Evolutionary conservation across 2,113 vertebrate genomes (phyloP).

Genomic region (Sorex fumeus): DNA sequence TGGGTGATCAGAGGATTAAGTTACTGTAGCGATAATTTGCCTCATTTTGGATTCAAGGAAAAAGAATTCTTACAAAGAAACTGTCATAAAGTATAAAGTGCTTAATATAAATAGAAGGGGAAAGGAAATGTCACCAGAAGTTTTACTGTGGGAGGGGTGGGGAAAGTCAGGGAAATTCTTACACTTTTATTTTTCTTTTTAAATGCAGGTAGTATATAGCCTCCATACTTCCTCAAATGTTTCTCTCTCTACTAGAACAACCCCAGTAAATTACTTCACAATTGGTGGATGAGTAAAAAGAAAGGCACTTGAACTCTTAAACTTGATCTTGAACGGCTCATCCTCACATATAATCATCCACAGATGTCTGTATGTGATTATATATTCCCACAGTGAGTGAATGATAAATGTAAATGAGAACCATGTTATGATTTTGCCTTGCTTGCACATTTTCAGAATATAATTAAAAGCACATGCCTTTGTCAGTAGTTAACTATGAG

Average conservation of each 20-base stretch:
- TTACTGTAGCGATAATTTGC: constrained; percentile 34
- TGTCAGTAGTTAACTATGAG: constrained; percentile 32
- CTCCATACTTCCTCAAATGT: constrained; percentile 55
- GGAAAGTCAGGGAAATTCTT: neutral
- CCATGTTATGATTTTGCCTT: constrained; percentile 19
- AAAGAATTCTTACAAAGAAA: constrained; percentile 57
- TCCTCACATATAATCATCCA: constrained; percentile 24
- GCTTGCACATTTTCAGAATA: constrained; percentile 46
- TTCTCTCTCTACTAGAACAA: constrained; percentile 36
- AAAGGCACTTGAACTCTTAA: constrained; percentile 35
- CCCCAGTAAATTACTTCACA: neutral
- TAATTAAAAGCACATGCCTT: constrained; percentile 51
- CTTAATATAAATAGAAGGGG: constrained; percentile 14
- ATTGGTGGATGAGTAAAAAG: constrained; percentile 6
- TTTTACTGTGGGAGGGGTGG: constrained; percentile 31
- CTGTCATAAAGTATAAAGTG: constrained; percentile 30
- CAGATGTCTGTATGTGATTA: constrained; percentile 52
- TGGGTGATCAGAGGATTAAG: constrained; percentile 55
- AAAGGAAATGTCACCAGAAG: constrained; percentile 52
- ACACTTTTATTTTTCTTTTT: constrained; percentile 11
- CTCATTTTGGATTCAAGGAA: constrained; percentile 62
- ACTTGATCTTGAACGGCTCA: neutral
- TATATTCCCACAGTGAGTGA: neutral
- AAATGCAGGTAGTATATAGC: neutral
- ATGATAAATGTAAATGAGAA: constrained; percentile 61